phyloP scores from a whole-genome alignment of 1,140 invertebrate genomes.

The Bombus turneri region DNA sequence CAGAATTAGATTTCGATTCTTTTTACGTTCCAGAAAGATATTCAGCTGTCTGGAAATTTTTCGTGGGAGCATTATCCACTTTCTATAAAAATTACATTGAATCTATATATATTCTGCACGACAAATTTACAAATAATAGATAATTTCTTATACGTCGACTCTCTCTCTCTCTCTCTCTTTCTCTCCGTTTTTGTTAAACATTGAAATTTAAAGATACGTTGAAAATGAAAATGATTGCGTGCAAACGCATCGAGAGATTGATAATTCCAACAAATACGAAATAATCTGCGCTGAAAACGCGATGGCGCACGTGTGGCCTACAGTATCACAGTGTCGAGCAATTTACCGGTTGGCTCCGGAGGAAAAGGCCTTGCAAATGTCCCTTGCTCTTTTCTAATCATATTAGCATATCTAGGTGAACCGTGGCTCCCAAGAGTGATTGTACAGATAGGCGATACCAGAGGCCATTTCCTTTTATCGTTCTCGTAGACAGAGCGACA shows the following conservation, averaged over 20 bases:
- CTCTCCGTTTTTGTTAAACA: no score
- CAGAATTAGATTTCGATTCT: no score
- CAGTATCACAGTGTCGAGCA: background rate
- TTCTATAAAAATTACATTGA: no score
- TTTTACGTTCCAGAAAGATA: no score
- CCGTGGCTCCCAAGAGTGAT: constrained; percentile 37
- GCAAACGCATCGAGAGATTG: background rate
- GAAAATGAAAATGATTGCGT: background rate
- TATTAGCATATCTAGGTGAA: constrained; percentile 57
- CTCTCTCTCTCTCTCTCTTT: no score
- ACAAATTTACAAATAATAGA: no score
- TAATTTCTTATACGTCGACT: no score
- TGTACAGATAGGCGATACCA: constrained; percentile 53
- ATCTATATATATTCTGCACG: no score
- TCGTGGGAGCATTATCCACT: no score
- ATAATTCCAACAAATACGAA: constrained; percentile 19
- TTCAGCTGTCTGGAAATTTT: no score
- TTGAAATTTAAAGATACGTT: no score
- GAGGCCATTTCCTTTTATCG: constrained; percentile 64
- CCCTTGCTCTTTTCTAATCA: constrained; percentile 51
- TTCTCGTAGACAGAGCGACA: constrained; percentile 53
- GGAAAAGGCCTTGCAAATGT: constrained; percentile 31
- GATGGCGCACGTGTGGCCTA: constrained; percentile 8
- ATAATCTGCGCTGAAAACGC: background rate
- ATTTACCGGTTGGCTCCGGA: constrained; percentile 24